Evolutionary conservation across 1,140 invertebrate genomes (phyloP), one percentile per base, ranked within the genome.

Genomic region (Drosophila setifemur): DNA sequence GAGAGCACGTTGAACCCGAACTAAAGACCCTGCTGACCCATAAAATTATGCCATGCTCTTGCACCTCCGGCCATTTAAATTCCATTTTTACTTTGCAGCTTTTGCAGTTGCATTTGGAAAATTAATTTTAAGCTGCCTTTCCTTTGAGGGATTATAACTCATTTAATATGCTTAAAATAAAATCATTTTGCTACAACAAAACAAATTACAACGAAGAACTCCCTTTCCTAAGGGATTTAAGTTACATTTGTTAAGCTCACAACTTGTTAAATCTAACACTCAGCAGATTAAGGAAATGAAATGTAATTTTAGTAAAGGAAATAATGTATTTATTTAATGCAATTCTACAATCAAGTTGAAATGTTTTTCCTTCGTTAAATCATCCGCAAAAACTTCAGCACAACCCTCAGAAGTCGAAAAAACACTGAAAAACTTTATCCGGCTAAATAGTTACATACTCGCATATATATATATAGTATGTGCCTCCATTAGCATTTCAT

Each of bases 21-120:
- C n/a, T n/a, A n/a, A n/a, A n/a, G n/a, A n/a, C 47, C 29, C 45
- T 29, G 25, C 43, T 73, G 71, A 73, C 69, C 71, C 71, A 73
- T 25, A 67, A 73, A 73, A 43, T 29, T 52, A 58, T 52, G 71
- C 71, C 52, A 64, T 3, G 52, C 64, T 43, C 35, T 48, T 9
- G 1, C 64, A 69, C 52, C 48, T 58, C 19, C 4, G 7, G 37
- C 11, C 7, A 12, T 8, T 31, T 31, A 25, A 60, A 42, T n/a
- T 9, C 26, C 7, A 12, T 18, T 54, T 40, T 54, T 40, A 23
- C 18, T 7, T 12, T 16, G 1, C 14, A 33, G 9, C 4, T 23
- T 12, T 16, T 35, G 8, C 29, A 3, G 9, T 42, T 18, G 21
- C 23, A 42, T 25, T 43, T 35, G 1, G 16, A 3, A n/a, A 14